These are phyloP conservation scores for Rhombomys opimus DNA, from an alignment of 2,113 vertebrate genomes.

Conservation along the genomic window DNA sequence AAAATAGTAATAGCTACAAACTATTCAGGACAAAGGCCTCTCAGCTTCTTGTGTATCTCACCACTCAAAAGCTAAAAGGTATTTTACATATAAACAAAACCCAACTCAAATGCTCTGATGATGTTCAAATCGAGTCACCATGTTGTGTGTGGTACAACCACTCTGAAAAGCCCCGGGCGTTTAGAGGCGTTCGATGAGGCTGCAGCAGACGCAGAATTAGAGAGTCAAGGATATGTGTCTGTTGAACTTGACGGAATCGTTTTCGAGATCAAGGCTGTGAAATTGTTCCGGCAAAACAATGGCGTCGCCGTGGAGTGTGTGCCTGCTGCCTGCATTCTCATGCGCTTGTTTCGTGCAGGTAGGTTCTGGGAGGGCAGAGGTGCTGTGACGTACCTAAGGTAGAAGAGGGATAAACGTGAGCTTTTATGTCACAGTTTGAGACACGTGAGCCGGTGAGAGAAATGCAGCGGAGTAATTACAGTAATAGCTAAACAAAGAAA, in stretches of 20 bases:
- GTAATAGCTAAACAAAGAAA: neutral
- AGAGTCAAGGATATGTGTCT: conserved; percentile 25
- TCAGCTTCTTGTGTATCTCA: neutral
- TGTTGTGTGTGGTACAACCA: neutral
- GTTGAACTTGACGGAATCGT: conserved; percentile 36
- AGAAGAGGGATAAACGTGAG: neutral
- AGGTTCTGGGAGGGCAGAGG: neutral
- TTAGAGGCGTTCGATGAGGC: neutral
- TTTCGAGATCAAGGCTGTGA: conserved; percentile 24
- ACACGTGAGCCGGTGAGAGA: neutral
- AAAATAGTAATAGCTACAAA: neutral
- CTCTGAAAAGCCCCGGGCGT: neutral
- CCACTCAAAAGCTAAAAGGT: neutral
- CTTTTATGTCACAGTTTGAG: conserved; percentile 19
- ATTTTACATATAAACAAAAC: neutral
- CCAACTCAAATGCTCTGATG: neutral
- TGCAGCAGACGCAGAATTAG: neutral
- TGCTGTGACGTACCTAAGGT: neutral
- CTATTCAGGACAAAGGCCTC: neutral
- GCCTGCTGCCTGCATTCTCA: neutral
- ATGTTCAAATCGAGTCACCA: neutral
- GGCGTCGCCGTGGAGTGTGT: no score
- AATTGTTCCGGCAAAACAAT: neutral
- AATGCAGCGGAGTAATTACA: neutral
- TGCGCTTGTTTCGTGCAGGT: neutral